Percentiles rank a stretch among this genome's conserved stretches.
Conservation (phyloP, 2,113 vertebrate genomes). For the Ardeotis arabs region DNA sequence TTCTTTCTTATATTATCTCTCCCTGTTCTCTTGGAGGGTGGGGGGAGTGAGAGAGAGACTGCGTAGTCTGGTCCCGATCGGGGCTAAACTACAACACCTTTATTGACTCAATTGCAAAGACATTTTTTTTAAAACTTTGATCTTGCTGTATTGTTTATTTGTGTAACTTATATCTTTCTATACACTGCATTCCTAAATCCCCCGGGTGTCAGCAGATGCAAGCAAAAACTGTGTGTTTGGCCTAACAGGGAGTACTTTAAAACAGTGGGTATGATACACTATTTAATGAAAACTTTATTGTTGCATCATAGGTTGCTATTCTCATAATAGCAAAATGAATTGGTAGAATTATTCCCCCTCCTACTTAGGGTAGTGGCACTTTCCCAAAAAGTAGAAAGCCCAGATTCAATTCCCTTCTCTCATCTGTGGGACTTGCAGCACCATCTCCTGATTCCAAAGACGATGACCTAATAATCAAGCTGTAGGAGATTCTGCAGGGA, state of each 20-base stretch:
- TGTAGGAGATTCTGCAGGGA: constrained; percentile 16
- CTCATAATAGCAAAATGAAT: not conserved
- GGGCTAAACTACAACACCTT: not conserved
- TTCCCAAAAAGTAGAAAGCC: not conserved
- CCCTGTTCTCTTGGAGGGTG: no score
- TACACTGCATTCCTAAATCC: not conserved
- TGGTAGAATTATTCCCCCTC: not conserved
- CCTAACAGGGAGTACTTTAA: not conserved
- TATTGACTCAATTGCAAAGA: not conserved
- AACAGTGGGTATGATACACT: not conserved
- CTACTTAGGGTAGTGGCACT: not conserved
- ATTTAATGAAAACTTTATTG: not conserved
- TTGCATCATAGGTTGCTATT: not conserved
- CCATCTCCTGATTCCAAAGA: not conserved
- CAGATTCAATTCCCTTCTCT: not conserved
- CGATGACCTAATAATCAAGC: constrained; percentile 33
- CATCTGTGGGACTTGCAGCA: not conserved
- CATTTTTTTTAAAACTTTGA: not conserved
- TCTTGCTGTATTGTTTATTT: not conserved
- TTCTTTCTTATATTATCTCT: no score
- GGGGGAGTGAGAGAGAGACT: no score
- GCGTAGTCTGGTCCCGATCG: no score
- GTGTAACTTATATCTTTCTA: not conserved
- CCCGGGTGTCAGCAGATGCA: not conserved
- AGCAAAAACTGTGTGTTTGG: not conserved